phyloP scores from a whole-genome alignment of 1,140 invertebrate species.

The Pteromalus puparum region DNA sequence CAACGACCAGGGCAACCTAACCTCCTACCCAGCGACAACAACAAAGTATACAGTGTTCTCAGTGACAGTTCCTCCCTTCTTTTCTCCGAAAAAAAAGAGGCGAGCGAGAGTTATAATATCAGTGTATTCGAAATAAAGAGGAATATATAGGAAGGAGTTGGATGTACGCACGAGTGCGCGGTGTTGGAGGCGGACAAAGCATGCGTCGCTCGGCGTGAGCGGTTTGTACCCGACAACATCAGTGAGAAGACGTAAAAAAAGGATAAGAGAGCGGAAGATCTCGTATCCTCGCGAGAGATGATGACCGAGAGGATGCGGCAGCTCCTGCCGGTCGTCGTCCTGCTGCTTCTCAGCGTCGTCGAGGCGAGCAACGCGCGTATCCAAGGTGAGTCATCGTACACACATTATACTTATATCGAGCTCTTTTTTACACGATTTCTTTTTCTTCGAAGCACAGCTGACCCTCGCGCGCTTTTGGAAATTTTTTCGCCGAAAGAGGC shows the following conservation, averaged over 20 bases:
- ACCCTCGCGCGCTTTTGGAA: not conserved
- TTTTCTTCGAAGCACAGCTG: not conserved
- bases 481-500: not conserved
- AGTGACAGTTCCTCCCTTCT: not conserved
- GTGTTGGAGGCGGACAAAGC: not conserved
- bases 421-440: not conserved
- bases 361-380: slow-evolving; percentile 57
- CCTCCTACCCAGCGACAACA: too few species aligned
- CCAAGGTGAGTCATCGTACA: slow-evolving; percentile 63
- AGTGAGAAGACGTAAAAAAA: not conserved
- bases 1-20: too few species aligned
- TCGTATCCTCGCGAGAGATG: not conserved
- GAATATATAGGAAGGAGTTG: not conserved
- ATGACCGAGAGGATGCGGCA: not conserved
- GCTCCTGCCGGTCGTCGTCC: not conserved
- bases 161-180: not conserved
- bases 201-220: not conserved
- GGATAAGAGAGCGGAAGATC: not conserved
- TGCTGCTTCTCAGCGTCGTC: slow-evolving; percentile 50
- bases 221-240: not conserved
- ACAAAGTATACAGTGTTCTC: not conserved
- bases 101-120: too few species aligned
- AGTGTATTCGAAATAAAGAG: too few species aligned
- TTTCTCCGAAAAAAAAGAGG: not conserved
- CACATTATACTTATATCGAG: not conserved